Evolutionary conservation across 2,888 invertebrate species (phyloP), one percentile per base, ranked within the genome.

Genomic region (Nomada fabriciana): DNA sequence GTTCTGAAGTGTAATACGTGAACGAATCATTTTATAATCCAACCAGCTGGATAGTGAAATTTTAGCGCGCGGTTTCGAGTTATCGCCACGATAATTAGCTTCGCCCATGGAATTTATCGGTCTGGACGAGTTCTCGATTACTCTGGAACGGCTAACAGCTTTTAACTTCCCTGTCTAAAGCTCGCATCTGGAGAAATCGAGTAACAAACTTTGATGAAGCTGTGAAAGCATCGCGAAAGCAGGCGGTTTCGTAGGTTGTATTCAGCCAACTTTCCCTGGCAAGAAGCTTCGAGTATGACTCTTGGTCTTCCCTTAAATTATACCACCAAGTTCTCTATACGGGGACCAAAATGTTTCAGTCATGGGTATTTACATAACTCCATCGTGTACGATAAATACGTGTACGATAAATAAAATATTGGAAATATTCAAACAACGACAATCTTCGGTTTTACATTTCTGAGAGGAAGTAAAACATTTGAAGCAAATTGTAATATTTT

Each of bases 191-290:
- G 77, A 86, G 86, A 78, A 85, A 83, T 80, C 85, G 78, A 78
- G 85, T 78, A 83, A 85, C 85, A 85, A 85, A 86, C 78, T 86
- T 80, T 80, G 83, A 83, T 76, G 85, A 86, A 78, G 75, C 73
- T 42, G 68, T 60, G 78, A 76, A 78, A 80, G 80, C 76, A 77
- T 65, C 82, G 25, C 60, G 76, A 77, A 75, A 85, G 76, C 68
- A 74, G 61, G 52, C 75, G 68, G 80, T 74, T 79, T 77, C 75
- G 29, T 42, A 67, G 76, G 75, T 76, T 60, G 71, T 52, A 82
- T 73, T 69, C 57, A 25, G 52, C 36, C 61, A 75, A 80, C 73
- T 82, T 82, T 77, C 43, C 20, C 18, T 25, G 63, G 52, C 71
- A 57, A 67, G 63, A 61, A 75, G n/a, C 57, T 69, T 25, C 20